Conservation (phyloP, 2,888 invertebrate species). For the Mallateleia sp. region DNA sequence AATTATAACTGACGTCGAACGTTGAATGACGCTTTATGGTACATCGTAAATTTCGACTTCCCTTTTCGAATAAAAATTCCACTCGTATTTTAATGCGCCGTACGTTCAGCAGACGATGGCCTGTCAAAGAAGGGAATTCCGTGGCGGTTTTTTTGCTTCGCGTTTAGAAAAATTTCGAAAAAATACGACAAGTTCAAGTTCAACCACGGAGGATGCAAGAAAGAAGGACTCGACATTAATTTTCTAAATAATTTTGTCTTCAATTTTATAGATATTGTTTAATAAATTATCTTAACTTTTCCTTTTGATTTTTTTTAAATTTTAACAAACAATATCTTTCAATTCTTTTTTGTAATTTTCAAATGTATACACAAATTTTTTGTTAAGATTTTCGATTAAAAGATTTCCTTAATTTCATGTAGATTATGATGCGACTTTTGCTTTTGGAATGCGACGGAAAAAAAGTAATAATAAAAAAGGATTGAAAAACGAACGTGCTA, state of each 20-base stretch:
- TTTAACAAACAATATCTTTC: too few relatives aligned
- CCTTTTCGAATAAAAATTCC: constrained; percentile 31
- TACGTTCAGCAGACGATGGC: constrained; percentile 30
- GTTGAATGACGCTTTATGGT: constrained; percentile 23
- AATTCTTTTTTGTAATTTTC: too few relatives aligned
- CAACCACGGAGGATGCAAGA: neutral
- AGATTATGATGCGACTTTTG: neutral
- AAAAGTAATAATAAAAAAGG: constrained; percentile 10
- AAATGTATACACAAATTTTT: too few relatives aligned
- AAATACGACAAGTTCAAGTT: neutral
- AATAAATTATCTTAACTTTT: too few relatives aligned
- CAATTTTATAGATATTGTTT: too few relatives aligned
- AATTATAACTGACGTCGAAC: constrained; percentile 17
- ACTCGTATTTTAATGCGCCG: constrained; percentile 42
- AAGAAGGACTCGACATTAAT: too few relatives aligned
- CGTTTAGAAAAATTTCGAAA: neutral
- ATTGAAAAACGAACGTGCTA: constrained; percentile 25
- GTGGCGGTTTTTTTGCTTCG: neutral
- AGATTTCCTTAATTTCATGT: neutral
- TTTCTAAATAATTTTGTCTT: too few relatives aligned
- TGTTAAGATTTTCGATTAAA: too few relatives aligned
- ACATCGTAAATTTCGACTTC: constrained; percentile 25
- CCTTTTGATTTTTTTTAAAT: too few relatives aligned
- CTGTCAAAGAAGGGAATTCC: constrained; percentile 39
- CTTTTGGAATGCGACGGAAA: constrained; percentile 15